These are phyloP conservation scores for Actinopyga echinites DNA, from an alignment of 53 echinoderm and acorn worm species.

Conservation along the genomic window DNA sequence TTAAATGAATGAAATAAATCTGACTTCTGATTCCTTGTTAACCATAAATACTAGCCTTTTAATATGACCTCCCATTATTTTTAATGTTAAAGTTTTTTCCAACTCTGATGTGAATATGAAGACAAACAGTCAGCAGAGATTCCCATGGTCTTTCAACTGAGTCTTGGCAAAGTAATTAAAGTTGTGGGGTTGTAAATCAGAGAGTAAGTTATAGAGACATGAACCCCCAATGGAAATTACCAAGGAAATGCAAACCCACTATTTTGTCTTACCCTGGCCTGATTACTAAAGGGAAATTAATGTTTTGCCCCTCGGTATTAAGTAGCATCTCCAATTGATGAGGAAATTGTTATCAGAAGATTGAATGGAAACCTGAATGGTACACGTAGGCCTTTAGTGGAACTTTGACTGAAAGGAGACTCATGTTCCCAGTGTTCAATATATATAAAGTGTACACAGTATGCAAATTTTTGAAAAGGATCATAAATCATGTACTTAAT, in stretches of 20 bases:
- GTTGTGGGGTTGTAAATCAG: conserved; percentile 24
- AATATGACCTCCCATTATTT: not conserved
- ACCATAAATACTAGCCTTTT: too few species aligned
- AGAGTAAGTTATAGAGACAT: conserved; percentile 27
- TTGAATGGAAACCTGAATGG: conserved; percentile 28
- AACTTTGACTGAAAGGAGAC: too few species aligned
- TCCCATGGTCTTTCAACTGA: not conserved
- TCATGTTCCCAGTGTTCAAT: too few species aligned
- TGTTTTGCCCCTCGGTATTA: conserved; percentile 34
- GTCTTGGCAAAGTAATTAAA: not conserved
- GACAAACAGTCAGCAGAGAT: not conserved
- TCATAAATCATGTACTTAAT: too few species aligned
- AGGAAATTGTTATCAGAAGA: conserved; percentile 17
- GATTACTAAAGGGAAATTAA: conserved; percentile 42
- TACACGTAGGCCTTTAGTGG: not conserved
- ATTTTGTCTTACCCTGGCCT: conserved; percentile 24
- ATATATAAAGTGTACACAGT: too few species aligned
- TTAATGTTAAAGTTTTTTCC: not conserved
- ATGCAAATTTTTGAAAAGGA: too few species aligned
- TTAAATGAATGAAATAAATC: not conserved
- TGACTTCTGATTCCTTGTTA: not conserved
- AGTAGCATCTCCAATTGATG: not conserved
- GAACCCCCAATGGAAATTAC: conserved; percentile 36
- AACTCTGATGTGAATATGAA: too few species aligned
- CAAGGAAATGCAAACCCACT: not conserved